Evolutionary conservation across 2,888 invertebrate genomes (phyloP), one percentile per base, ranked within the genome.

Genomic region (Trisateles emortualis): DNA sequence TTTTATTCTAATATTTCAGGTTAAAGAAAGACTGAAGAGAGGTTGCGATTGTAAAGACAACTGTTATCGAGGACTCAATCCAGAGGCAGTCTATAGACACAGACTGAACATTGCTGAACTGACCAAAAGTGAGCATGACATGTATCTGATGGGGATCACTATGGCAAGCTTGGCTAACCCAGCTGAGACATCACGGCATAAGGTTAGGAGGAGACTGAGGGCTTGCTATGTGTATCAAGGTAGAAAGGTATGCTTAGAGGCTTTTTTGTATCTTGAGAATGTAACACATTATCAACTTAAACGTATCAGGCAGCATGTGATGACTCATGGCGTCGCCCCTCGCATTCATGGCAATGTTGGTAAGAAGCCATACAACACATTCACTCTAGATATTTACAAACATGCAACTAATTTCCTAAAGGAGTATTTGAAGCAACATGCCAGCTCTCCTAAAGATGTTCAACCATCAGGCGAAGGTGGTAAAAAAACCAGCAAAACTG

Each of bases 71-170:
- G 95, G 95, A n/a, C 87, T 96, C 22, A 95, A 95, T 79, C 94
- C 96, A 0, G 96, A 96, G 72, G 95, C 94, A 69, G 96, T 96
- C 0, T 96, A 96, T 78, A 94, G 95, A 42, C 96, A 96, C 80
- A 91, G 96, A 66, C 86, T 96, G 30, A 96, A 96, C 74, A 96
- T 96, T 57, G 96, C 96, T 0, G 96, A 96, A 82, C 80, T 96
- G 54, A 96, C 96, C 0, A 96, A 96, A 86, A 96, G 95, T 50
- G 96, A 96, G 83, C 96, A 96, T 83, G 96, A 96, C 82, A 96
- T 96, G 96, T 96, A 96, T 79, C 87, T 96, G 72, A 96, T 96
- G 96, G 96, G 96, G n/a, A 95, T 96, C 24, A 96, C 96, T 1
- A 96, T 96, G 96, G 96, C 96, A 0, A 96, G 96, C 70, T 88